Conservation (phyloP, 2,113 vertebrate genomes). For the Anolis sagrei region DNA sequence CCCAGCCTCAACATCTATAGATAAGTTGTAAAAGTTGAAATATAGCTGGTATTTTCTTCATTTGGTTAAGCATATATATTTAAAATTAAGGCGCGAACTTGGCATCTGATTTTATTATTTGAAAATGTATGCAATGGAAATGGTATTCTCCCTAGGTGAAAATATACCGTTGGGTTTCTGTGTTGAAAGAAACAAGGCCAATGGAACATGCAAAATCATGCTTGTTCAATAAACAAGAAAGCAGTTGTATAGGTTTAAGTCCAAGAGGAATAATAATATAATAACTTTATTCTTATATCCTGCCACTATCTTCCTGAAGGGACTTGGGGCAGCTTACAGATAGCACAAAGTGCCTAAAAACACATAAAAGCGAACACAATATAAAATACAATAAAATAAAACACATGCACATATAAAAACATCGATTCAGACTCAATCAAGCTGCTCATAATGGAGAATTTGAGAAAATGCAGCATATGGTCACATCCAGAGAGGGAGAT, state of each 20-base stretch:
- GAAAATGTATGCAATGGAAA: background rate
- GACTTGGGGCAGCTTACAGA: no score
- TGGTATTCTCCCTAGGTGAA: background rate
- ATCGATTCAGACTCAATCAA: no score
- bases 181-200: no score
- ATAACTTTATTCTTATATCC: no score
- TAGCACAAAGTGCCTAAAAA: no score
- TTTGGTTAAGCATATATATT: background rate
- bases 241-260: background rate
- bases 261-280: background rate
- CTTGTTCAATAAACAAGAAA: background rate
- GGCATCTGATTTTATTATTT: background rate
- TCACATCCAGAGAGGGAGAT: background rate
- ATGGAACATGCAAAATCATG: no score
- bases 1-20: background rate
- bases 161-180: background rate
- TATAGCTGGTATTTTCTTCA: background rate
- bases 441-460: accelerated
- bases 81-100: background rate
- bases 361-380: no score
- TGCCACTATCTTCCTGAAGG: no score
- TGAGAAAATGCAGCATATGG: background rate
- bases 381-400: no score
- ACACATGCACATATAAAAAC: no score
- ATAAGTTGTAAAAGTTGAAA: background rate